Conservation (phyloP, 2,888 invertebrate species). For the Eledona agricola region DNA sequence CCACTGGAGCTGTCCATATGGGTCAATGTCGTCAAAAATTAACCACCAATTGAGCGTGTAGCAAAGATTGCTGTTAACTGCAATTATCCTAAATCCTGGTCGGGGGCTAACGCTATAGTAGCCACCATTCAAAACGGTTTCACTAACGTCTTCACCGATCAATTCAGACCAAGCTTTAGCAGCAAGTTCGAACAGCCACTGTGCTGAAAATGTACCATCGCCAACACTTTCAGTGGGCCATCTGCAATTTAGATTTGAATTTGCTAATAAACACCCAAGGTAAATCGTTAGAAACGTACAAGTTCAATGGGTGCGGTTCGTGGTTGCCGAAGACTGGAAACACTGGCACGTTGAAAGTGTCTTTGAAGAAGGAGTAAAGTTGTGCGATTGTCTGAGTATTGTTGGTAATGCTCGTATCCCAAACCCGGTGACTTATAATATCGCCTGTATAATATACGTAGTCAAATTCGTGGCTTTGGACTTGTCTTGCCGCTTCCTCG, state of each 20-base stretch:
- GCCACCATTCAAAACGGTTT: slow-evolving; percentile 73
- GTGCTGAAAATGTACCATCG: slow-evolving; percentile 62
- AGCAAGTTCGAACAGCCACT: slow-evolving; percentile 79
- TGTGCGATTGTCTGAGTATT: slow-evolving; percentile 70
- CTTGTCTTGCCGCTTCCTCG: slow-evolving; percentile 66
- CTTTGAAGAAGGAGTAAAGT: slow-evolving; percentile 60
- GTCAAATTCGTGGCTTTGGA: slow-evolving; percentile 65
- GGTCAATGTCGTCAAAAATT: slow-evolving; percentile 69
- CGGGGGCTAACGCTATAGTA: slow-evolving; percentile 76
- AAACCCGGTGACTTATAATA: slow-evolving; percentile 85
- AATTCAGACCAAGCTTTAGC: slow-evolving; percentile 75
- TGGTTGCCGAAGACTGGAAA: slow-evolving; percentile 75
- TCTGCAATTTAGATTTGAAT: too few relatives aligned
- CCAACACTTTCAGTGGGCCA: slow-evolving; percentile 49
- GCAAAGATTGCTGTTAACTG: slow-evolving; percentile 82
- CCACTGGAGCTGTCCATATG: slow-evolving; percentile 82
- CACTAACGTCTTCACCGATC: slow-evolving; percentile 70
- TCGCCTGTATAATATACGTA: slow-evolving; percentile 88
- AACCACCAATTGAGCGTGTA: slow-evolving; percentile 70
- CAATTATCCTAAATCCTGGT: slow-evolving; percentile 77
- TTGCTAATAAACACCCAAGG: slow-evolving; percentile 20
- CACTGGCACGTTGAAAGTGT: slow-evolving; percentile 65
- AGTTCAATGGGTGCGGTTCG: slow-evolving; percentile 78
- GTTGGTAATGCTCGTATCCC: slow-evolving; percentile 77
- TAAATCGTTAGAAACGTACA: slow-evolving; percentile 71